Conservation (phyloP, 2,888 invertebrate species). For the Achlya flavicornis region DNA sequence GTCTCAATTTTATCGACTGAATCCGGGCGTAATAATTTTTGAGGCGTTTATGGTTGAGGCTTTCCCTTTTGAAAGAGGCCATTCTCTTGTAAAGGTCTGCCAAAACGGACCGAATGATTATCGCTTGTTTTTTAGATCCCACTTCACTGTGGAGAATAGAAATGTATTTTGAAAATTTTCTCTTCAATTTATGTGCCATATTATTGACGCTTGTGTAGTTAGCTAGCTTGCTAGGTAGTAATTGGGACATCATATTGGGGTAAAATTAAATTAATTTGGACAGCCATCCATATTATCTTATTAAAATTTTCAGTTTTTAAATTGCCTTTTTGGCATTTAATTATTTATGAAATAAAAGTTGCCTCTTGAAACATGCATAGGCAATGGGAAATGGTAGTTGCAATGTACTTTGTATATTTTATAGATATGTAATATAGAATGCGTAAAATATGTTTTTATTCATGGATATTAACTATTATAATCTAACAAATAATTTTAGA, state of each 20-base stretch:
- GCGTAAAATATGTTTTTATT: too few relatives aligned
- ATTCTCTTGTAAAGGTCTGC: constrained; percentile 19
- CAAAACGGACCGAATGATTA: constrained; percentile 31
- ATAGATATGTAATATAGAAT: not conserved
- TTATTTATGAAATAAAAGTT: not conserved
- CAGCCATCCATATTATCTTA: not conserved
- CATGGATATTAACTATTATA: too few relatives aligned
- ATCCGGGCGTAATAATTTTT: constrained; percentile 57
- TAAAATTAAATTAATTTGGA: too few relatives aligned
- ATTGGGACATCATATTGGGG: not conserved
- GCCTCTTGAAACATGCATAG: not conserved
- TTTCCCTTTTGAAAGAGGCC: constrained; percentile 44
- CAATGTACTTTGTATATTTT: not conserved
- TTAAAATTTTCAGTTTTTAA: not conserved
- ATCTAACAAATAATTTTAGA: too few relatives aligned
- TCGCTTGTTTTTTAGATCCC: constrained; percentile 28
- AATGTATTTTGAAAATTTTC: not conserved
- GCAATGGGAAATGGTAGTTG: too few relatives aligned
- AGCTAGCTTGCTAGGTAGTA: too few relatives aligned
- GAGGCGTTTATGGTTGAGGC: constrained; percentile 48
- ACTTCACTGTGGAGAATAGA: constrained; percentile 11
- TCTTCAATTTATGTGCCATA: not conserved
- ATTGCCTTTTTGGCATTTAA: not conserved
- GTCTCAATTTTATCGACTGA: constrained; percentile 61
- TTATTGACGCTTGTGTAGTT: not conserved